Conservation (phyloP, 2,888 invertebrate genomes). For the Pomacea canaliculata region DNA sequence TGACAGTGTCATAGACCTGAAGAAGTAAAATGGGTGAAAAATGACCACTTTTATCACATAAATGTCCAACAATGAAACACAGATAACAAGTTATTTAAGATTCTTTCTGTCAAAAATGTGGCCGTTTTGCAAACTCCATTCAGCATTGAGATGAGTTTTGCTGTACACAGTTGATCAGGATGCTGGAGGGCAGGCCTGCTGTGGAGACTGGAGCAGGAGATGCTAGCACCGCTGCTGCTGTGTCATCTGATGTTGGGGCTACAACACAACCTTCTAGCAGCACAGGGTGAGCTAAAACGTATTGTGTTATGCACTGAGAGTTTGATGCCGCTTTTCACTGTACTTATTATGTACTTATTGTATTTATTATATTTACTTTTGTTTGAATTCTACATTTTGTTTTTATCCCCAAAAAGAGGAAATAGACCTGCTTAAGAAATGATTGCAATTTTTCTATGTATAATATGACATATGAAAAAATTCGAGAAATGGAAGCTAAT, state of each 20-base stretch:
- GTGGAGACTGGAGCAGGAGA: slow-evolving; percentile 1
- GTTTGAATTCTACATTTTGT: neutral
- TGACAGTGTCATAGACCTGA: too few relatives aligned
- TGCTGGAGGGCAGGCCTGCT: slow-evolving; percentile 21
- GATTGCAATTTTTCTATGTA: too few relatives aligned
- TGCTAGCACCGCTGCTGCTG: slow-evolving; percentile 11
- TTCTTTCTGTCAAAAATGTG: too few relatives aligned
- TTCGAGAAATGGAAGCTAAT: neutral
- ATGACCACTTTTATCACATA: too few relatives aligned
- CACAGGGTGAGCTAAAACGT: neutral
- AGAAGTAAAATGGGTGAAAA: too few relatives aligned
- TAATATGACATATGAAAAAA: too few relatives aligned
- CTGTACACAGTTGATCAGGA: slow-evolving; percentile 18
- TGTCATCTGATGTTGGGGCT: neutral
- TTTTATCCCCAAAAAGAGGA: neutral
- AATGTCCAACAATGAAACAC: too few relatives aligned
- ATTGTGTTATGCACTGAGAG: neutral
- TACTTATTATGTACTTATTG: neutral
- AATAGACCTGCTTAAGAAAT: too few relatives aligned
- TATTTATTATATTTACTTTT: neutral
- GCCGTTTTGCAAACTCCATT: too few relatives aligned
- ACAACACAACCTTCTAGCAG: neutral
- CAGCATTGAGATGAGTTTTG: too few relatives aligned
- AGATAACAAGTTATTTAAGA: too few relatives aligned
- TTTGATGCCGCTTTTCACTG: too few relatives aligned